Evolutionary conservation across 2,888 invertebrate species (phyloP), one percentile per base, ranked within the genome.

Genomic region (Leptopterna dolabrata): DNA sequence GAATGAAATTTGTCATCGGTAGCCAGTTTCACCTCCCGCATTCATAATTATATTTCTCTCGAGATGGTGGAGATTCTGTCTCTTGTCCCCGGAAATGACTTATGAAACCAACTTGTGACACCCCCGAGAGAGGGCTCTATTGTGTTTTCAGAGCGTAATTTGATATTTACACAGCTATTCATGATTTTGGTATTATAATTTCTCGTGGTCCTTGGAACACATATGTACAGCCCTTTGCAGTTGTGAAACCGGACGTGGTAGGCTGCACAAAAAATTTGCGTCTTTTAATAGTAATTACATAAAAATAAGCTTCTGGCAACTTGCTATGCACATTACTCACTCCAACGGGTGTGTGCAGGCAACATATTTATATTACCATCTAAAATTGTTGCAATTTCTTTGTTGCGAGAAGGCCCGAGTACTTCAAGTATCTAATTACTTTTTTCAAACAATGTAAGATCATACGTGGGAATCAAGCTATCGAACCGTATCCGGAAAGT

Each of bases 1-100:
- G 73, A 73, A 73, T n/a, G 73, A 73, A 36, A 73, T 73, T 73
- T 73, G 73, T 73, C 73, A 73, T 73, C 73, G 73, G 73, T 73
- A 73, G 73, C 73, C 73, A 29, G 30, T 24, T 73, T 73, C 73
- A 30, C 73, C 55, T 73, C 29, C 73, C 73, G 73, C 73, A 73
- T 36, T 73, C 73, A 73, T 73, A 73, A 73, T 73, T 73, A 73
- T 36, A 73, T 73, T 73, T 73, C 73, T 73, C 73, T n/a, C 1
- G 55, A 55, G 55, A 55, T 55, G n/a, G 3, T 55, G 55, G 55
- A 55, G 55, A 55, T 55, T n/a, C 55, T 55, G 55, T 55, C 55
- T 19, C 19, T 55, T 55, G 6, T n/a, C 55, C 36, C 73, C n/a
- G 73, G 30, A 73, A 73, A 36, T 73, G 73, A 73, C 73, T 73